These are phyloP conservation scores for Todiramphus saurophagus DNA, from an alignment of 2,113 vertebrate species.

Conservation along the genomic window DNA sequence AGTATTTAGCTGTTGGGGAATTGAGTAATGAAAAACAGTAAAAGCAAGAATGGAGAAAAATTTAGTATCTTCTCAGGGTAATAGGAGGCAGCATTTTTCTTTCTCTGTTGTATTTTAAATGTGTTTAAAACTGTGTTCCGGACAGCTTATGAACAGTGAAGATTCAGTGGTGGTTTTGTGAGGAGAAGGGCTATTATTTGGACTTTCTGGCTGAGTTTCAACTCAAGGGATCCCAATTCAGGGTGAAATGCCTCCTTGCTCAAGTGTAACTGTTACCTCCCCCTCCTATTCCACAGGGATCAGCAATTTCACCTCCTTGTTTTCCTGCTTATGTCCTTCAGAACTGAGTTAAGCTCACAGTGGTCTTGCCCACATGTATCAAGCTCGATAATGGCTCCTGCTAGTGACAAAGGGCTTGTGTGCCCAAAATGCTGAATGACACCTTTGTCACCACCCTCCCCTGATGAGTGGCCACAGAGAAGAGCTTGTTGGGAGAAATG, in stretches of 20 bases:
- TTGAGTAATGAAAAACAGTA: neutral
- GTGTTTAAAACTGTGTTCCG: neutral
- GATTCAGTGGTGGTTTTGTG: neutral
- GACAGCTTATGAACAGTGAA: neutral
- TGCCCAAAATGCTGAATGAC: neutral
- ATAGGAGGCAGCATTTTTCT: neutral
- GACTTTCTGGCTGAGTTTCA: neutral
- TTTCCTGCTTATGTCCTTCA: neutral
- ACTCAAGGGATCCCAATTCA: neutral
- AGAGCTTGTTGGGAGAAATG: neutral
- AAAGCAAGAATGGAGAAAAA: neutral
- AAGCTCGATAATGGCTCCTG: neutral
- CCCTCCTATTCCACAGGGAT: neutral
- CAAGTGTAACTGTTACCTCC: neutral
- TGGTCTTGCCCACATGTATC: fast-evolving
- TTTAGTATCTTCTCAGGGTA: neutral
- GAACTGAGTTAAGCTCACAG: neutral
- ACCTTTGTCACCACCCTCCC: neutral
- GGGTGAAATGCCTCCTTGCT: neutral
- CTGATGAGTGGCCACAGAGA: neutral
- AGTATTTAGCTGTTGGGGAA: neutral
- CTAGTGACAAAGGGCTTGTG: neutral
- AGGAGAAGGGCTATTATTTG: neutral
- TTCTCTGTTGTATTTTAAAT: neutral
- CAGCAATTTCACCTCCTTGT: neutral